phyloP scores from a whole-genome alignment of 2,113 vertebrate species.

The Paraplagusia blochii region DNA sequence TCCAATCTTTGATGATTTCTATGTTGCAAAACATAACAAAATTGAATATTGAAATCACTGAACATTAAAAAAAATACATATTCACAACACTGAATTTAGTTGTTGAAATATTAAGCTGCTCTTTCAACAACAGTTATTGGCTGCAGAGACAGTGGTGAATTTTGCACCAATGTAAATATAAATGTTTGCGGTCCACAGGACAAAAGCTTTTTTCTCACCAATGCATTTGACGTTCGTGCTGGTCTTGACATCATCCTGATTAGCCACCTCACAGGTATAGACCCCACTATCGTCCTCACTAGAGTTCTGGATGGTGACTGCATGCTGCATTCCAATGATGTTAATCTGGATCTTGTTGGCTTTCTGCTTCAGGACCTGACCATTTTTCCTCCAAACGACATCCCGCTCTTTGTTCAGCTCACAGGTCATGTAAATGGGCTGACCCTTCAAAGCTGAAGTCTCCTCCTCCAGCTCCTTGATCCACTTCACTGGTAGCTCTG shows the following conservation, averaged over 20 bases:
- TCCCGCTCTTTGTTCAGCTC: slow-evolving; percentile 94
- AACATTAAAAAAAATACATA: too few species aligned
- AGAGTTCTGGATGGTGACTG: slow-evolving; percentile 83
- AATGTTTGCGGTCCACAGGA: too few species aligned
- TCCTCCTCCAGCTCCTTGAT: slow-evolving; percentile 89
- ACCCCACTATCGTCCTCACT: slow-evolving; percentile 81
- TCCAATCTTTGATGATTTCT: slow-evolving; percentile 96
- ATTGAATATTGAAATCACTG: not conserved
- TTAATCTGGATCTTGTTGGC: slow-evolving; percentile 83
- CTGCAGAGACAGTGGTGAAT: too few species aligned
- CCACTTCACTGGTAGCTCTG: slow-evolving; percentile 91
- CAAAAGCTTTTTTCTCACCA: slow-evolving; percentile 73
- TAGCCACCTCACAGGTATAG: slow-evolving; percentile 80
- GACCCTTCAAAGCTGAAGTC: slow-evolving; percentile 85
- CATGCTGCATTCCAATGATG: slow-evolving; percentile 85
- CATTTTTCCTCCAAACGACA: slow-evolving; percentile 90
- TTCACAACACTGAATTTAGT: too few species aligned
- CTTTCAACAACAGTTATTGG: too few species aligned
- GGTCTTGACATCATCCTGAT: slow-evolving; percentile 80
- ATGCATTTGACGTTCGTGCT: slow-evolving; percentile 85
- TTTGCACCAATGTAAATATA: too few species aligned
- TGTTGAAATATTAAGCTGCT: too few species aligned
- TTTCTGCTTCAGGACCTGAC: slow-evolving; percentile 75
- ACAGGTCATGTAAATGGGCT: slow-evolving; percentile 89
- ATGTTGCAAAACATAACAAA: slow-evolving; percentile 9